Percentiles rank a stretch among this genome's conserved stretches.
Evolutionary conservation across 1,140 invertebrate species (phyloP).

Genomic region (Thaumetopoea pityocampa): DNA sequence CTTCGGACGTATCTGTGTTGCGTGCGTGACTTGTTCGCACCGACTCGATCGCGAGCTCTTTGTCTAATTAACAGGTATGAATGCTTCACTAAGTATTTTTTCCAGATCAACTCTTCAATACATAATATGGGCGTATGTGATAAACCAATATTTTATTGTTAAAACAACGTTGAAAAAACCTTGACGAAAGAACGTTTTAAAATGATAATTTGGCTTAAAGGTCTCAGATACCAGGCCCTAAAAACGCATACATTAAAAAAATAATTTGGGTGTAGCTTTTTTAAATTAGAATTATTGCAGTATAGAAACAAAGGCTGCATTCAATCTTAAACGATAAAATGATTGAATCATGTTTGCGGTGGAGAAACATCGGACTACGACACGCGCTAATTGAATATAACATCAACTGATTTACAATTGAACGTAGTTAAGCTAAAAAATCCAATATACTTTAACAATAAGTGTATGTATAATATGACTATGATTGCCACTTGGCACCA

Average conservation of each 20-base stretch:
- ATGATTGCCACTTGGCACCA: no score
- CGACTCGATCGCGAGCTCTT: constrained; percentile 56
- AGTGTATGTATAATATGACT: no score
- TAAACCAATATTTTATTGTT: no score
- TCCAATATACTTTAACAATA: no score
- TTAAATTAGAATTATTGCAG: no score
- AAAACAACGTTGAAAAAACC: no score
- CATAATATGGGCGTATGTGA: neutral
- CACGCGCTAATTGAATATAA: constrained; percentile 64
- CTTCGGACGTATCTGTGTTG: constrained; percentile 46
- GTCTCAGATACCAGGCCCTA: no score
- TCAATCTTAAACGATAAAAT: constrained; percentile 40
- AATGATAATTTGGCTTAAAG: no score
- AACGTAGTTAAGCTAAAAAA: no score
- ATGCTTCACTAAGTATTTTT: constrained; percentile 44
- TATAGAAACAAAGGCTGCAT: constrained; percentile 46
- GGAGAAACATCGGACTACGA: constrained; percentile 65
- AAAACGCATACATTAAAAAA: no score
- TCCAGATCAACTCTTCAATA: constrained; percentile 2
- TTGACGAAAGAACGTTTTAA: no score
- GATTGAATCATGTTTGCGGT: constrained; percentile 57
- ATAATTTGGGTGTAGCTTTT: constrained; percentile 19
- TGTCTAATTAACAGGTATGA: constrained; percentile 70
- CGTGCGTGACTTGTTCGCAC: constrained; percentile 52
- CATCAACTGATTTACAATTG: constrained; percentile 55